Base-by-base conservation (phyloP, 2,113 vertebrate species). In the Solea senegalensis region DNA sequence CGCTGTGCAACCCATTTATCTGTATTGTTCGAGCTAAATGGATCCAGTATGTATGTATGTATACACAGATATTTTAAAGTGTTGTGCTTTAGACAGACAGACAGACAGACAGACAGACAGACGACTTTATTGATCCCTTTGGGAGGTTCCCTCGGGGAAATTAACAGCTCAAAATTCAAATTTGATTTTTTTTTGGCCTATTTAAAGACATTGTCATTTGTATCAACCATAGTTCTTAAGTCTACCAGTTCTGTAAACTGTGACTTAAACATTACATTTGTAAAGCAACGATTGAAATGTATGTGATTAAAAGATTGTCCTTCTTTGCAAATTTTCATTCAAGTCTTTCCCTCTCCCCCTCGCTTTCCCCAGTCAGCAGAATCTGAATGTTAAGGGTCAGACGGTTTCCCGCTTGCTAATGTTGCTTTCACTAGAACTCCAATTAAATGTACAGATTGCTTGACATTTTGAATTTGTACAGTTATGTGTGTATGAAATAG, bases 391-490 rank as follows among this genome's bases (percentile, higher is more conserved):
- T 82, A 57, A 62, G 77, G 51, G 80, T 75, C 45, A 64, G 39
- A 88, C 46, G 71, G 49, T 74, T 80, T 76, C 55, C 82, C 65
- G 21, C 78, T 76, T 74, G 56, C 70, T 78, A 61, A 66, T 74
- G 63, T 76, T 81, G 48, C 78, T 83, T 80, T 85, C 76, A 86
- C 62, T 74, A 13, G 56, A 75, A 70, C 51, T 72, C 78, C 26
- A 62, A 72, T 81, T 81, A 61, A 82, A 80, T 90, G 86, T 89
- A 89, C 72, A 81, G 76, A 83, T 78, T 88, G 80, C 88, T 90
- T 80, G 88, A 83, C 59, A 79, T 84, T 88, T 93, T 84, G 72
- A 78, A 76, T 80, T 78, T 88, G 76, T 90, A 59, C 40, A 43
- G 34, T 34, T 34, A 34, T 34, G 34, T 58, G 67, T 85, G 83